These are phyloP conservation scores for Hydroisotoma schaefferi DNA, from an alignment of 2,888 invertebrate genomes.

Conservation along the genomic window DNA sequence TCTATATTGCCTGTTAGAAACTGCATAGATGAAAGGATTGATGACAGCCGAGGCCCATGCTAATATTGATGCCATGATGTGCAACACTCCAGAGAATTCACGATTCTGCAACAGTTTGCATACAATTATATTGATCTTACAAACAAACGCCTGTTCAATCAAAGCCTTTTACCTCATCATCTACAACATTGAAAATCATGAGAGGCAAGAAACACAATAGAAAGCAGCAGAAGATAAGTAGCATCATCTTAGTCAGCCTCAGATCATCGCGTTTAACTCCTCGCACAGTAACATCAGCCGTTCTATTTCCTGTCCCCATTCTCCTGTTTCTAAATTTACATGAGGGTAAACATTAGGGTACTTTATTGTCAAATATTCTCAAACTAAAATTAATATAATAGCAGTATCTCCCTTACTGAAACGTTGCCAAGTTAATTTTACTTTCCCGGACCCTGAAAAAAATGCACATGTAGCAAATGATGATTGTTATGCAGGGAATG, in stretches of 20 bases:
- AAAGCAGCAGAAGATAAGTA: constrained; percentile 82
- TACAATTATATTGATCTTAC: background rate
- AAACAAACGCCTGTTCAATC: constrained; percentile 4
- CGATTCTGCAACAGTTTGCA: background rate
- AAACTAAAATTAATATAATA: background rate
- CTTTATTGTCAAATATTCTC: background rate
- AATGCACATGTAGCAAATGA: constrained; percentile 79
- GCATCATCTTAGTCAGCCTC: constrained; percentile 78
- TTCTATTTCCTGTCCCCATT: constrained; percentile 1
- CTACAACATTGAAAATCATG: constrained; percentile 82
- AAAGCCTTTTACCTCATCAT: constrained; percentile 64
- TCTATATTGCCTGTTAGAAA: constrained; percentile 78
- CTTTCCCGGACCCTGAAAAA: constrained; percentile 74
- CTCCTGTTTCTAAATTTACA: constrained; percentile 12
- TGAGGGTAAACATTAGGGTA: background rate
- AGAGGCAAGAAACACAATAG: constrained; percentile 80
- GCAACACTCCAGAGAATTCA: constrained; percentile 54
- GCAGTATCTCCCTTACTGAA: constrained; percentile 58
- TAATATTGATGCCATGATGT: constrained; percentile 76
- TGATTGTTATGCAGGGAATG: constrained; percentile 78
- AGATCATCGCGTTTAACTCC: constrained; percentile 77
- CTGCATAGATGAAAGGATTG: constrained; percentile 86
- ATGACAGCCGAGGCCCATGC: constrained; percentile 88
- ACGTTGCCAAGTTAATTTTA: constrained; percentile 67
- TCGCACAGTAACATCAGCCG: constrained; percentile 21